phyloP scores from a whole-genome alignment of 92 coral and sea anemone genomes.

The Paragorgia papillata region DNA sequence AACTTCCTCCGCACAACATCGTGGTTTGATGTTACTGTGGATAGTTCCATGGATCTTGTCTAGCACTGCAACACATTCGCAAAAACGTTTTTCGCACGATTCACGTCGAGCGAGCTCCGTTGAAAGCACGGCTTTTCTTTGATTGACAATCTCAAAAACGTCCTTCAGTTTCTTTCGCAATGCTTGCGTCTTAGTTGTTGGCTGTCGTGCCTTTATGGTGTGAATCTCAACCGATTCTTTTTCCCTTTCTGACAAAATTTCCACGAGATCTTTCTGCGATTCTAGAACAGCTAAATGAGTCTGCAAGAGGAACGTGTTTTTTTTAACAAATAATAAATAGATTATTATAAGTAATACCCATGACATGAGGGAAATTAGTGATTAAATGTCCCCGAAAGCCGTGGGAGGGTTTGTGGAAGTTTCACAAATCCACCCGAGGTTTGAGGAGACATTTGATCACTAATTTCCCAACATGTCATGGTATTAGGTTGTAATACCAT shows the following conservation, averaged over 20 bases:
- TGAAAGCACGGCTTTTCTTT: constrained; percentile 66
- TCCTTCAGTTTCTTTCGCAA: constrained; percentile 81
- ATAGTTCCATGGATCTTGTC: constrained; percentile 53
- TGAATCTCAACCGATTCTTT: constrained; percentile 50
- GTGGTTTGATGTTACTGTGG: background rate
- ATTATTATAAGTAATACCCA: no score
- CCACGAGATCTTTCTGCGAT: constrained; percentile 82
- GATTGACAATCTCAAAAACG: constrained; percentile 65
- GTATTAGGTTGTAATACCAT: no score
- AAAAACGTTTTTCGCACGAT: constrained; percentile 61
- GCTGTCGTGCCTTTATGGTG: constrained; percentile 67
- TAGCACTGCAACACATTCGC: constrained; percentile 68
- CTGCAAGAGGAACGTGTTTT: constrained; percentile 46
- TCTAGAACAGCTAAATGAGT: constrained; percentile 72
- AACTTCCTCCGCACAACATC: background rate
- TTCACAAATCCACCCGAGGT: no score
- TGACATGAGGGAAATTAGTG: no score
- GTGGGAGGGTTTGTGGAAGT: no score
- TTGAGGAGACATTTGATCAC: no score
- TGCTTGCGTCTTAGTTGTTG: constrained; percentile 64
- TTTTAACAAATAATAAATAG: background rate
- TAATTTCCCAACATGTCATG: no score
- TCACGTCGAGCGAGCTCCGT: constrained; percentile 65
- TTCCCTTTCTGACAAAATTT: constrained; percentile 79
- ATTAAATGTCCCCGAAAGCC: no score